Base-by-base conservation (phyloP, 2,888 invertebrate species). In the Octodonta nipae region DNA sequence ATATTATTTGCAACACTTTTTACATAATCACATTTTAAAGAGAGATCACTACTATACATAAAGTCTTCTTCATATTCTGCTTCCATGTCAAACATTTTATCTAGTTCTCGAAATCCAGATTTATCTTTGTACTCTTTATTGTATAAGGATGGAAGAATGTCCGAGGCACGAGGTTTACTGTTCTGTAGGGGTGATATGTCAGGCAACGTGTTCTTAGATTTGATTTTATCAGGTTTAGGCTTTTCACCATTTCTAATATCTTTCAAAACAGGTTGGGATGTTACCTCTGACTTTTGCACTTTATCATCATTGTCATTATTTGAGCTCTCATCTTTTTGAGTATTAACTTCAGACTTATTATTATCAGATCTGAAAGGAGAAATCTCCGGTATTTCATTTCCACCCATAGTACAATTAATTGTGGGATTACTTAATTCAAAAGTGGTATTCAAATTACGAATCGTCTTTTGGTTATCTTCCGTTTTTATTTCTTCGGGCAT, bases 21-120 rank as follows among this genome's bases (percentile, higher is more conserved):
- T n/a, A n/a, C n/a, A n/a, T n/a, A n/a, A n/a, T n/a, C n/a, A n/a
- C n/a, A n/a, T n/a, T n/a, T n/a, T n/a, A n/a, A n/a, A n/a, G n/a
- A n/a, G n/a, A n/a, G n/a, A 35, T 45, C 45, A 4, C 39, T 42
- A 32, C 43, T 46, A 25, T 42, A 54, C 47, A 58, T 55, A 42
- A 60, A 60, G 46, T 60, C 59, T 43, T 61, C 60, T 41, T 60
- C 60, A 34, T 60, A 61, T 35, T 58, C 56, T 34, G 51, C 54
- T 34, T 53, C 54, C 30, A 52, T 46, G 33, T 54, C 52, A 34
- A 58, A 54, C 25, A 56, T 35, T 36, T 54, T 53, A 37, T 58
- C 56, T n/a, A 53, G 38, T 16, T 58, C 58, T 32, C 47, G 51
- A 24, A 46, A 32, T 35, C 46, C 52, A 3, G 49, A 44, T 41